A percentile compares a stretch with the other conserved stretches of the same genome.
These are phyloP conservation scores for Dasypolia templi DNA, from an alignment of 2,888 invertebrate genomes.

Conservation along the genomic window DNA sequence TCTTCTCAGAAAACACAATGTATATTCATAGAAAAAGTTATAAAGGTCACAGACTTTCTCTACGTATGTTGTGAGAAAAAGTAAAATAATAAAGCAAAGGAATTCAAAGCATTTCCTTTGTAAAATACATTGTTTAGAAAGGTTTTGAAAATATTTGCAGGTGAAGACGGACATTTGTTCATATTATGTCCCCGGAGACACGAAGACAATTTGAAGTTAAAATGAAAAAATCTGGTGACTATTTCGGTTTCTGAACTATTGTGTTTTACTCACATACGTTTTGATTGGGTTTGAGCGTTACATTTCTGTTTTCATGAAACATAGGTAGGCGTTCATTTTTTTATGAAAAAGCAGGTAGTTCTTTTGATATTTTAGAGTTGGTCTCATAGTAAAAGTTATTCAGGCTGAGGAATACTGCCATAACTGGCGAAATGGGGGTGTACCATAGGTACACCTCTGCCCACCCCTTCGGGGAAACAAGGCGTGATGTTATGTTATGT, in stretches of 20 bases:
- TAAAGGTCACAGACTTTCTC: constrained; percentile 30
- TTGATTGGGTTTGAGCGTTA: background rate
- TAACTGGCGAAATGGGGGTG: too few species aligned
- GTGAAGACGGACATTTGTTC: constrained; percentile 32
- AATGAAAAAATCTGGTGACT: background rate
- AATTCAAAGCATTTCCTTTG: constrained; percentile 35
- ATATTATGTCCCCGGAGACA: constrained; percentile 12
- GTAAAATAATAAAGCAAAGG: constrained; percentile 35
- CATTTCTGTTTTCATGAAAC: background rate
- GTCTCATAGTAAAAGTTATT: background rate
- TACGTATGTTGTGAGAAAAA: constrained; percentile 13
- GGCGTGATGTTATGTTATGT: too few species aligned
- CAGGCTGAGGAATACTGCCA: background rate
- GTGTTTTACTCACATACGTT: background rate
- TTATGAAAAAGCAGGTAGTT: background rate
- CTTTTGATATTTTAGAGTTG: background rate
- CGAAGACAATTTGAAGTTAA: constrained; percentile 10
- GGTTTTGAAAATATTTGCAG: constrained; percentile 54
- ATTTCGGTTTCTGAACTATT: background rate
- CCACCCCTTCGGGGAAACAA: too few species aligned
- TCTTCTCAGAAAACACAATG: constrained; percentile 7
- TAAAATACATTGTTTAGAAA: constrained; percentile 27
- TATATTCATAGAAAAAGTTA: constrained; percentile 36
- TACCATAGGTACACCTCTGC: too few species aligned
- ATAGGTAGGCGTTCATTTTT: too few species aligned